Evolutionary conservation across 53 echinoderm and acorn worm genomes (phyloP), one percentile per base, ranked within the genome.

Genomic region (Pentamera pediparva): DNA sequence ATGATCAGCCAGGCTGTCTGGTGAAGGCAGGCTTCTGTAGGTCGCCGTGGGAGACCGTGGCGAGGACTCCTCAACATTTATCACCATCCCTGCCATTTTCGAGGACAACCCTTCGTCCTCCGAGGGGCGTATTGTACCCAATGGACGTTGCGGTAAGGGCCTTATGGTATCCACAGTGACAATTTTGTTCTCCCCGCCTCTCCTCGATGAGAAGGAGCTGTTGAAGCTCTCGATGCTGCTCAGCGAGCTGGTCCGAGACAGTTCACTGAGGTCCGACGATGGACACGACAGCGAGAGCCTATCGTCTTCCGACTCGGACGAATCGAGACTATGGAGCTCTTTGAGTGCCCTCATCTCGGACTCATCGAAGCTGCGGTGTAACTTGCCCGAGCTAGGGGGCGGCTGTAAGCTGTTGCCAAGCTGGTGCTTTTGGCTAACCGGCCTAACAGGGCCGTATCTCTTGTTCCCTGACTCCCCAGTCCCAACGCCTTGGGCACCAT

Each of bases 301-400:
- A 33, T 95, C 96, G 31, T 75, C 79, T 24, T 86, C 89, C 59
- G 82, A 85, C 11, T 65, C 82, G 33, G 61, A 79, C 29, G 78
- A 76, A 61, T 80, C 89, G 61, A 65, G 31, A 31, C 31, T 56
- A 40, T 56, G 56, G 77, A 82, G 62, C 31, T 71, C 76, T 29
- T 73, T 63, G 49, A 85, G 52, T 24, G 45, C 65, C 18, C 61
- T 53, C 59, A 91, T 32, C 27, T 91, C 83, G 2, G 80, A 62
- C 59, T 95, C 96, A 47, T 95, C 87, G 9, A 91, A 76, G 56
- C 91, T 95, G 48, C 80, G 82, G 59, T 95, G 81, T 36, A 89
- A 80, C 26, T 76, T 78, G 40, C 79, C 29, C 35, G 52, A 69
- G 34, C 63, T 80, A 31, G 75, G 85, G 37, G 76, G 75, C 24